Evolutionary conservation across 1,140 invertebrate genomes (phyloP).

Genomic region (Megathymus violae): DNA sequence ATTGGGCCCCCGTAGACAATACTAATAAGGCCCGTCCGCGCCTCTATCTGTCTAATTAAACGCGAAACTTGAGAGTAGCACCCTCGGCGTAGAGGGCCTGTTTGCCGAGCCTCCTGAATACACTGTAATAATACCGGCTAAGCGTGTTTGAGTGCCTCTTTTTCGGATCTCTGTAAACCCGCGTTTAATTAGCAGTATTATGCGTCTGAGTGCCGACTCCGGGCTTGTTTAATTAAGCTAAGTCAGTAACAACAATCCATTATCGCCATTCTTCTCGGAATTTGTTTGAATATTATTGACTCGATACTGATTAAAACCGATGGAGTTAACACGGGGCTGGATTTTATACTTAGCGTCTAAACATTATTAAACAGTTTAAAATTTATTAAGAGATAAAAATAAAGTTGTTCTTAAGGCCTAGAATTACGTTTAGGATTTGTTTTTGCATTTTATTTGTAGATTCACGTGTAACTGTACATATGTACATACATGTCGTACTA

Average conservation of each 20-base stretch:
- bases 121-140: constrained; percentile 82
- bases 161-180: constrained; percentile 81
- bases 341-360: not conserved
- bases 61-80: constrained; percentile 82
- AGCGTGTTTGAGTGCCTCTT: constrained; percentile 82
- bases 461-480: no score
- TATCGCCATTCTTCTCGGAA: constrained; percentile 55
- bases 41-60: constrained; percentile 83
- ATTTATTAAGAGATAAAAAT: no score
- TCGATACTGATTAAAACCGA: constrained; percentile 31
- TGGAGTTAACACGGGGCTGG: constrained; percentile 28
- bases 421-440: no score
- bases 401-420: no score
- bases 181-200: constrained; percentile 82
- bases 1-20: constrained; percentile 83
- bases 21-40: constrained; percentile 82
- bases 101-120: constrained; percentile 80
- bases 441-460: no score
- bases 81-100: constrained; percentile 76
- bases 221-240: constrained; percentile 81
- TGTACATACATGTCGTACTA: no score
- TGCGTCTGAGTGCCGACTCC: constrained; percentile 79
- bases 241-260: constrained; percentile 79
- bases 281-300: constrained; percentile 43
- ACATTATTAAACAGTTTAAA: no score